Percentiles rank a stretch among this genome's conserved stretches.
Conservation (phyloP, 35 echinoderm and acorn worm genomes). For the Hemicentrotus pulcherrimus region DNA sequence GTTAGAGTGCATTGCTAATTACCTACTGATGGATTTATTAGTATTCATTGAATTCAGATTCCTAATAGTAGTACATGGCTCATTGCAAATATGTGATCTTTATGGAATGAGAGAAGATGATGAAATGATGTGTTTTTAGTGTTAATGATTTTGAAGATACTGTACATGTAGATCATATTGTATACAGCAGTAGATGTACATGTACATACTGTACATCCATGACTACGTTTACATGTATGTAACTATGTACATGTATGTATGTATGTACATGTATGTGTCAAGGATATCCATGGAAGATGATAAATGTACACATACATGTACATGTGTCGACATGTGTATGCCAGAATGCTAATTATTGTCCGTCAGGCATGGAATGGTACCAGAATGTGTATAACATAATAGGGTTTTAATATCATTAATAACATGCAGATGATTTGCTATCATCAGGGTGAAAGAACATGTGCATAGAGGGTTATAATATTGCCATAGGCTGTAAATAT, state of each 20-base stretch:
- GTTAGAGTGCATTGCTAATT: constrained; percentile 36
- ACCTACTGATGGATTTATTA: constrained; percentile 25
- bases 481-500: not conserved
- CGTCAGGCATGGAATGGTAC: no score
- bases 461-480: no score
- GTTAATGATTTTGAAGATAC: no score
- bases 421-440: no score
- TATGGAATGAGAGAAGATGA: not conserved
- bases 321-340: not conserved
- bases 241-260: no score
- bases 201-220: no score
- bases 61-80: not conserved
- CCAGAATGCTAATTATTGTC: no score
- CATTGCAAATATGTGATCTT: not conserved
- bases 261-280: constrained; percentile 13
- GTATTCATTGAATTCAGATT: not conserved
- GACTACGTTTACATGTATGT: no score
- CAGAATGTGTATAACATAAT: no score
- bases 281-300: not conserved
- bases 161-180: not conserved
- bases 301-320: not conserved
- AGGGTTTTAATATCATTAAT: no score
- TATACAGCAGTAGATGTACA: not conserved
- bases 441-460: no score
- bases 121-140: not conserved